Conservation (phyloP, 1,140 invertebrate genomes). For the Carposina sasakii region DNA sequence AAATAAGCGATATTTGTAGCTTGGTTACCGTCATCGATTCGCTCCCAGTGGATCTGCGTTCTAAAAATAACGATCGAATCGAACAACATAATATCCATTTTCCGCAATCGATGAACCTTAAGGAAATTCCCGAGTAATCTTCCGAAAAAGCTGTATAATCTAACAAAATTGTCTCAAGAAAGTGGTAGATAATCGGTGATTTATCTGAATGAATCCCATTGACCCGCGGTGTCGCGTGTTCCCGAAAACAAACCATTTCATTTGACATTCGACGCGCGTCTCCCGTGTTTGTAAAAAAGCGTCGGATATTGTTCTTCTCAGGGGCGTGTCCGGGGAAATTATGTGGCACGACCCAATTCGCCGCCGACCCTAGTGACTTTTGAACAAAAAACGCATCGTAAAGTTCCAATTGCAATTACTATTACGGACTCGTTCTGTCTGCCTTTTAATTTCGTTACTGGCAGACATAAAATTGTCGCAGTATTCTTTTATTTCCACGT, state of each 20-base stretch:
- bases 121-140: too few species aligned
- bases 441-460: conserved; percentile 37
- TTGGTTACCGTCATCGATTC: too few species aligned
- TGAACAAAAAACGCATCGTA: conserved; percentile 54
- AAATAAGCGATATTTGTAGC: too few species aligned
- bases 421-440: conserved; percentile 36
- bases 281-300: conserved; percentile 46
- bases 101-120: too few species aligned
- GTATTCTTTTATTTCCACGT: too few species aligned
- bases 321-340: conserved; percentile 42
- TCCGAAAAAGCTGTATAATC: conserved; percentile 26
- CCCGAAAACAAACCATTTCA: conserved; percentile 45
- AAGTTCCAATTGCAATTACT: conserved; percentile 43
- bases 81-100: too few species aligned
- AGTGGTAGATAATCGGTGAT: conserved; percentile 31
- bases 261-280: conserved; percentile 51
- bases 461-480: not conserved
- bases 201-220: conserved; percentile 28
- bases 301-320: conserved; percentile 50
- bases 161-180: conserved; percentile 20
- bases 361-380: conserved; percentile 27
- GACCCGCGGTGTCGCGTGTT: conserved; percentile 35
- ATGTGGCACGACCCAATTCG: conserved; percentile 44
- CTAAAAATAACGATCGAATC: too few species aligned
- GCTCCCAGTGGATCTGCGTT: too few species aligned